These are phyloP conservation scores for Margarornis squamiger DNA, from an alignment of 2,797 vertebrate genomes.

Conservation along the genomic window DNA sequence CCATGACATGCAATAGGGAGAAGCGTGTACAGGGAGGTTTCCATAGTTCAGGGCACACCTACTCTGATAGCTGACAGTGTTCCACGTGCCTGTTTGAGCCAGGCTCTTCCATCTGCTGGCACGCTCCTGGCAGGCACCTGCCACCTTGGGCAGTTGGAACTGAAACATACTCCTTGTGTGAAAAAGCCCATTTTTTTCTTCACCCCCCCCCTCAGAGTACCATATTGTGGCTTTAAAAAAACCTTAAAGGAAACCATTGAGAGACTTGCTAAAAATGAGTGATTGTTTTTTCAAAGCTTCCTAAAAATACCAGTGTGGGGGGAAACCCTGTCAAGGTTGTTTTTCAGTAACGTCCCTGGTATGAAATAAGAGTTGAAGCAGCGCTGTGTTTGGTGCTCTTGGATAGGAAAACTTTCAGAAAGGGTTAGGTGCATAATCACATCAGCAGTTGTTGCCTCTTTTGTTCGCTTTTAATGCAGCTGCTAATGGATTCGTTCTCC, in stretches of 20 bases:
- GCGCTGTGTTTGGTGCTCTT: background rate
- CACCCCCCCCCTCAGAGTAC: background rate
- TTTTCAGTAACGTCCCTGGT: background rate
- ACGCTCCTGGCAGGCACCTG: background rate
- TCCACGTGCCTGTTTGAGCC: background rate
- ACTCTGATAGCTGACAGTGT: background rate
- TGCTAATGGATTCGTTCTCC: conserved; percentile 38
- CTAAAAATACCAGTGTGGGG: background rate
- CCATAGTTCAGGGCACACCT: fast-evolving
- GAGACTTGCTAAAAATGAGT: background rate
- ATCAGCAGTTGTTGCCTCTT: conserved; percentile 26
- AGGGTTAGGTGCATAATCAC: background rate
- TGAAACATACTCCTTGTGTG: background rate
- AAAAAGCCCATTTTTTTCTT: background rate
- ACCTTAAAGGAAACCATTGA: background rate
- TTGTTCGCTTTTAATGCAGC: conserved; percentile 37
- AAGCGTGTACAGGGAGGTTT: background rate
- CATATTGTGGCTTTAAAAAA: background rate
- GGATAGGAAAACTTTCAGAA: background rate
- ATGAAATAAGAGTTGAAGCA: background rate
- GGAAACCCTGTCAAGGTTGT: background rate
- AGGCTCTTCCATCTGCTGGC: background rate
- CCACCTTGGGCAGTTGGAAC: fast-evolving
- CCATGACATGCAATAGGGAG: background rate
- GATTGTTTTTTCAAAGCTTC: background rate